These are phyloP conservation scores for Epizoanthus ramosus DNA, from an alignment of 92 coral and sea anemone species.

Conservation along the genomic window DNA sequence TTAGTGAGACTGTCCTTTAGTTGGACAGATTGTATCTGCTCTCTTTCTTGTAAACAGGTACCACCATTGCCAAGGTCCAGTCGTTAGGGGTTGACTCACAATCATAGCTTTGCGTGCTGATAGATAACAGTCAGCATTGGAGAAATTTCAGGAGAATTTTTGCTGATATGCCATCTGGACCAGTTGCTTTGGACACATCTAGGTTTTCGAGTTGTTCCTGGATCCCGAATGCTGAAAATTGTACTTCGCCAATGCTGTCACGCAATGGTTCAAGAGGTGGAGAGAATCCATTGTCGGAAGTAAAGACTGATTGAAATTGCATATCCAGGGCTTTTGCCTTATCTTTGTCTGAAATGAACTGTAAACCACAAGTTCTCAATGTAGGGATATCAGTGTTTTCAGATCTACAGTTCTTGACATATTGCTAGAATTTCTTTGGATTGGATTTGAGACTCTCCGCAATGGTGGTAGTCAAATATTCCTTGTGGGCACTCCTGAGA, in stretches of 20 bases:
- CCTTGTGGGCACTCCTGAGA: constrained; percentile 44
- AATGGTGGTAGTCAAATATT: constrained; percentile 32
- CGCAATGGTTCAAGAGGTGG: not conserved
- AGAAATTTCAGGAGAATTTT: no score
- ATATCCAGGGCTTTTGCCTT: constrained; percentile 18
- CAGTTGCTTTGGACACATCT: no score
- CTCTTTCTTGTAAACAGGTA: no score
- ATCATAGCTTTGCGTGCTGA: no score
- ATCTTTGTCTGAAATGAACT: constrained; percentile 6
- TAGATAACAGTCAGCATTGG: no score
- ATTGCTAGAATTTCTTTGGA: constrained; percentile 46
- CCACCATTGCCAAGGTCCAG: no score
- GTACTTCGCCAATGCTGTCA: not conserved
- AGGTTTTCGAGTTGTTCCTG: constrained; percentile 10
- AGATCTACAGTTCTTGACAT: constrained; percentile 19
- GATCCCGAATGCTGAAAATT: constrained; percentile 3
- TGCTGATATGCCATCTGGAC: no score
- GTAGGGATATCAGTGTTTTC: constrained; percentile 29
- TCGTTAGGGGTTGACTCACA: no score
- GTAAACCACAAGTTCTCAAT: not conserved
- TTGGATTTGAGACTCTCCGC: constrained; percentile 37
- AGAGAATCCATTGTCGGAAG: not conserved
- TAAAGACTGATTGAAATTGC: constrained; percentile 4
- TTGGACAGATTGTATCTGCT: no score
- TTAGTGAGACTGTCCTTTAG: no score